Base-by-base conservation (phyloP, 2,113 vertebrate genomes). In the Acrocephalus kingi region DNA sequence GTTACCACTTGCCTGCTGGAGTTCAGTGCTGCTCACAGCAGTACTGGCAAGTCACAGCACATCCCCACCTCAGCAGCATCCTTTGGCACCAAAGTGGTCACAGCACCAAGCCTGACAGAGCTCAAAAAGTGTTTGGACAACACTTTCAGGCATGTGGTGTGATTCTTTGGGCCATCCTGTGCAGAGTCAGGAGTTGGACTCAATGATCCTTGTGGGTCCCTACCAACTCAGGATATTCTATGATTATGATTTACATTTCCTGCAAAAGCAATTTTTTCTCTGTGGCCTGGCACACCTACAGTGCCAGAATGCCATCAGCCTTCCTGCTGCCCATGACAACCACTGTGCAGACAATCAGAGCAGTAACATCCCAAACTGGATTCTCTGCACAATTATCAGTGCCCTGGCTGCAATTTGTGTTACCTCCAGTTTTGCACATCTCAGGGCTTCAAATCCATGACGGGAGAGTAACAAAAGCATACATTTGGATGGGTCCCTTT, bases 401-500 rank as follows among this genome's bases (percentile, higher is more conserved):
- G 0, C 15, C 8, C 31, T 3, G 21, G 45, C 31, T 13, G 7
- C 19, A 49, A 2, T 2, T 3, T 2, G 3, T 28, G 14, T 39
- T 18, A 68, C 28, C 22, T 39, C 31, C 7, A 51, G 39, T 25
- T 39, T 9, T 11, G 18, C 48, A 19, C 13, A 10, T 4, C 45
- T 52, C 35, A 51, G 4, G 30, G 7, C 24, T 90, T 63, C 71
- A 52, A 49, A 76, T 17, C 27, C 45, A 0, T 0, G 3, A 54
- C 0, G 7, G 9, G 11, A 72, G 25, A 56, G 14, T 8, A 37
- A 62, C 13, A 62, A 51, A 77, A 21, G 4, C 2, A 6, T 1
- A 6, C 0, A 0, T 33, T 43, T 30, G 7, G 17, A 21, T 3
- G 5, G 15, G 12, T 2, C 7, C 6, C 7, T 72, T 49, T 27